Evolutionary conservation across 2,888 invertebrate genomes (phyloP).

Genomic region (Eilema sororculum): DNA sequence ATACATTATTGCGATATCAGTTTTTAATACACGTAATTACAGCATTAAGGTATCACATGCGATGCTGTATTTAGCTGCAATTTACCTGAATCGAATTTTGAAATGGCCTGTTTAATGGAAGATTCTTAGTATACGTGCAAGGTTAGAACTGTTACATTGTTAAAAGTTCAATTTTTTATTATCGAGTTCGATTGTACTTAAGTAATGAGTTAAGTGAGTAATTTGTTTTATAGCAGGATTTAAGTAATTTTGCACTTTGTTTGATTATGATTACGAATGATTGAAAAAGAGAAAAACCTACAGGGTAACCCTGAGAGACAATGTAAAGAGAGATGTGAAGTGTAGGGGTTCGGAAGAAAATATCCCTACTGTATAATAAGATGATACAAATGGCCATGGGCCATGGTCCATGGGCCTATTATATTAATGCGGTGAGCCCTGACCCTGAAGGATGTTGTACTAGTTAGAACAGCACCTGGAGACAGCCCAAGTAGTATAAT

Average conservation of each 20-base stretch:
- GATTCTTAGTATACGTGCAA: background rate
- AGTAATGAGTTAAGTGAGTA: background rate
- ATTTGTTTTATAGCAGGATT: background rate
- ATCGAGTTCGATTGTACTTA: background rate
- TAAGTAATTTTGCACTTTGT: background rate
- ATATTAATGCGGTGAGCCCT: background rate
- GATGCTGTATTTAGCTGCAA: constrained; percentile 2
- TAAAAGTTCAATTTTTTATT: background rate
- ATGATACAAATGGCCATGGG: too few relatives aligned
- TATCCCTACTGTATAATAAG: background rate
- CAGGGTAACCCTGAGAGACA: background rate
- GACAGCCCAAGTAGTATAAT: too few relatives aligned
- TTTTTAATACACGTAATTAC: constrained; percentile 12
- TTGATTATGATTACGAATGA: background rate
- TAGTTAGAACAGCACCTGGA: background rate
- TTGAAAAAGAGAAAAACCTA: background rate
- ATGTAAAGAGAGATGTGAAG: background rate
- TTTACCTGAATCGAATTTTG: constrained; percentile 2
- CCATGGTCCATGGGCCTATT: too few relatives aligned
- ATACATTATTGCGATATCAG: background rate
- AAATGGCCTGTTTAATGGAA: background rate
- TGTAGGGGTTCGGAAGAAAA: background rate
- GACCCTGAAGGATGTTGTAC: background rate
- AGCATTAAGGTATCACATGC: background rate
- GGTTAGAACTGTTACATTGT: constrained; percentile 8